Evolutionary conservation across 2,797 vertebrate species (phyloP), one percentile per base, ranked within the genome.

Genomic region (Petrocephalus schoutedeni): DNA sequence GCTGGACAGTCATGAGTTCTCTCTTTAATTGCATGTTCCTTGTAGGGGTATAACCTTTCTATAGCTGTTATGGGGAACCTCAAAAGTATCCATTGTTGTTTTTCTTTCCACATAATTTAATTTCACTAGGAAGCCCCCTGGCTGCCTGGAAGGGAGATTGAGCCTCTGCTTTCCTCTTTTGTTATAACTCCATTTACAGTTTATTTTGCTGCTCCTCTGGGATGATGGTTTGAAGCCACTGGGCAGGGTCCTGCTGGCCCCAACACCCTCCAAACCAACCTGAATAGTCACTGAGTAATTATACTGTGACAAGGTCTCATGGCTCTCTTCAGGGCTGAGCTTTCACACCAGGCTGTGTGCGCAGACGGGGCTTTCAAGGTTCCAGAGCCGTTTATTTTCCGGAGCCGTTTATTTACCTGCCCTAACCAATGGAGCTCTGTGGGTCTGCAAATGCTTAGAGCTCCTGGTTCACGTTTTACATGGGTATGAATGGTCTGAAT

Each of bases 1-100:
- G 23, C 84, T 89, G 16, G 83, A 88, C 59, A 87, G 89, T 36
- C 3, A 92, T 90, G 89, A 28, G 53, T 88, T 89, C 91, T 93
- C 92, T 92, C 91, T 90, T 80, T 23, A 86, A n/a, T 58, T 89
- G 90, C 86, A 80, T 74, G 58, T 51, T 89, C 59, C 10, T 82
- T 56, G n/a, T 56, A n/a, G 54, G 9, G 87, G 8, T 74, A n/a
- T 56, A 89, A 88, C 90, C 86, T 89, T 88, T 87, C 23, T 84
- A 86, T 90, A 89, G 91, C 87, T 16, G 82, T 88, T 89, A 89
- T 67, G 87, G 67, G 88, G 91, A 91, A 83, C 89, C 82, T 0
- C 88, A 87, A 88, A 89, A 90, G 87, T 77, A 64, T 89, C 91
- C 14, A 16, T 49, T n/a, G 41, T 88, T 67, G 10, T 83, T 58